Evolutionary conservation across 2,888 invertebrate genomes (phyloP).

Genomic region (Nipponacmea schrenckii): DNA sequence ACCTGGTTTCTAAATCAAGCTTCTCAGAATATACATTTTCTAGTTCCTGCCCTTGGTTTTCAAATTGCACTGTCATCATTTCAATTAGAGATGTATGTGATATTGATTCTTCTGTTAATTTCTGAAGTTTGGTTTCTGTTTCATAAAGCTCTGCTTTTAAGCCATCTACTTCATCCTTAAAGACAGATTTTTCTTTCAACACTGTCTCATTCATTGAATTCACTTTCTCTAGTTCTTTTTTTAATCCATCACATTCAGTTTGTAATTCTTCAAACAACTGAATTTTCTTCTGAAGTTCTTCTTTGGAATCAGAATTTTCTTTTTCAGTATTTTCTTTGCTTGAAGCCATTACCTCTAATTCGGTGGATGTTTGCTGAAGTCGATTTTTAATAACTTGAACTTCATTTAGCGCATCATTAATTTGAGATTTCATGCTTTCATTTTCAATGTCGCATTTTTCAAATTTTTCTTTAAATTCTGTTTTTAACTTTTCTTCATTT

Average conservation of each 20-base stretch:
- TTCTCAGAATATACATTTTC: not conserved
- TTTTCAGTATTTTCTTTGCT: constrained; percentile 14
- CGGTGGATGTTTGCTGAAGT: constrained; percentile 31
- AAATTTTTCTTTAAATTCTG: constrained; percentile 13
- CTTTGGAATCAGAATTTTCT: not conserved
- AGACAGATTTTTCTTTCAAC: not conserved
- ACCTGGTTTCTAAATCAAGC: not conserved
- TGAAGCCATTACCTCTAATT: constrained; percentile 25
- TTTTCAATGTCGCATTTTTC: constrained; percentile 27
- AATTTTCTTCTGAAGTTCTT: constrained; percentile 13
- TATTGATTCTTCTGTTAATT: not conserved
- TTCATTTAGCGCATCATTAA: constrained; percentile 37
- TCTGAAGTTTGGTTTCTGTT: not conserved
- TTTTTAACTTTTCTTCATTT: constrained; percentile 17
- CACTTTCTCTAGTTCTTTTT: constrained; percentile 20
- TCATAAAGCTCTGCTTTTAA: not conserved
- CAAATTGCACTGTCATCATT: constrained; percentile 10
- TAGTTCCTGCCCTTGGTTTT: not conserved
- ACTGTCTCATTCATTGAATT: constrained; percentile 10
- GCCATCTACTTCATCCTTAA: not conserved
- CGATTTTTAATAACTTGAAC: constrained; percentile 34
- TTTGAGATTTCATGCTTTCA: constrained; percentile 29
- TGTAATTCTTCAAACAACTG: not conserved
- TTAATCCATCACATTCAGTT: constrained; percentile 7
- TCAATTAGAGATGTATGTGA: constrained; percentile 6